Percentiles rank a stretch among this genome's conserved stretches.
Conservation (phyloP, 2,888 invertebrate species). For the Petrolisthes cinctipes region DNA sequence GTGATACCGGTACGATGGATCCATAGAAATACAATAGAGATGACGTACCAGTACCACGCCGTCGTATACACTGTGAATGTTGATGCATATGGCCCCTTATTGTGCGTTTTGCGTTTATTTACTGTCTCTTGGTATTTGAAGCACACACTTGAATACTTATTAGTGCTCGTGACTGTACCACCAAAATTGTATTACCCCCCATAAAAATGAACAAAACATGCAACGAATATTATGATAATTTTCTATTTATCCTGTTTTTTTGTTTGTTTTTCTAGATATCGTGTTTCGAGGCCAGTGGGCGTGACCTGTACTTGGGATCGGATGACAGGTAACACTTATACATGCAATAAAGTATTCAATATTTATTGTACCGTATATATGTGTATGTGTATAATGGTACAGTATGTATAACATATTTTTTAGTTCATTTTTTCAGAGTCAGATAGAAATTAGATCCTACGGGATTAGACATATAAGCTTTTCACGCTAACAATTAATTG, state of each 20-base stretch:
- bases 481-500: no score
- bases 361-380: background rate
- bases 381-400: no score
- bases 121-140: background rate
- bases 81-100: no score
- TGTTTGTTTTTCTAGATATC: conserved; percentile 53
- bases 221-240: background rate
- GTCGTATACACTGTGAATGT: no score
- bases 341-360: background rate
- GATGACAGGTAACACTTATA: conserved; percentile 58
- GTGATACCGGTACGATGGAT: no score
- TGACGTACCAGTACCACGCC: no score
- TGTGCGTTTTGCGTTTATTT: background rate
- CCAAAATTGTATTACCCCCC: no score
- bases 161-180: no score
- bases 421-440: background rate
- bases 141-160: no score
- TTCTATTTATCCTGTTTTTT: background rate
- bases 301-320: conserved; percentile 61
- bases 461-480: background rate
- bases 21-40: no score
- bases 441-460: background rate
- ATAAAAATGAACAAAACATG: background rate
- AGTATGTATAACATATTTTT: background rate
- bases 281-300: conserved; percentile 64